phyloP scores from a whole-genome alignment of 37 sponge, comb jelly and placozoan species.

The Ianthella basta region DNA sequence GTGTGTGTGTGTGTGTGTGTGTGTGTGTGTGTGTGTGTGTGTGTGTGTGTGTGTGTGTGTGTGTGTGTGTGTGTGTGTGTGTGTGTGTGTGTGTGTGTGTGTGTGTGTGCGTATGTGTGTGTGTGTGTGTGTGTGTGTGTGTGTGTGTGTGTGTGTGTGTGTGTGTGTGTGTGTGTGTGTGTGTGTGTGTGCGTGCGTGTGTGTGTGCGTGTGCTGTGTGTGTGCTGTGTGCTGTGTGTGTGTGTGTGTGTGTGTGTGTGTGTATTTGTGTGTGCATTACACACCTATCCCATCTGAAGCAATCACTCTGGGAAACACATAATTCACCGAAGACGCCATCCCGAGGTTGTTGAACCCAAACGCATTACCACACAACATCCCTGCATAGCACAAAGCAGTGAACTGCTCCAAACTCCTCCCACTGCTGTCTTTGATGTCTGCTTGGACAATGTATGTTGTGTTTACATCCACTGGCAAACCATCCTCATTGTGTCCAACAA shows the following conservation, averaged over 20 bases:
- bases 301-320: constrained; percentile 46
- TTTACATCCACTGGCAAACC: background rate
- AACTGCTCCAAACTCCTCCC: constrained; percentile 31
- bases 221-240: background rate
- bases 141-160: no score
- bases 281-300: no score
- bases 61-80: no score
- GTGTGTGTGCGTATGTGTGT: no score
- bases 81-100: no score
- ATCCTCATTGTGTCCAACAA: constrained; percentile 64
- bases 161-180: no score
- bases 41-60: no score
- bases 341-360: constrained; percentile 44
- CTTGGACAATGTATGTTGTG: constrained; percentile 33
- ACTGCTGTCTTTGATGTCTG: background rate
- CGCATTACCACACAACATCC: constrained; percentile 50
- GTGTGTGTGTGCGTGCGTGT: background rate
- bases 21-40: no score
- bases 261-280: background rate
- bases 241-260: background rate
- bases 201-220: background rate
- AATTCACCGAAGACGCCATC: constrained; percentile 34
- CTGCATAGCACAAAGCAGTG: constrained; percentile 48
- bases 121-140: no score
- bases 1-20: constrained; percentile 8